Evolutionary conservation across 2,797 vertebrate species (phyloP).

Genomic region (Brachyalestes nurse): DNA sequence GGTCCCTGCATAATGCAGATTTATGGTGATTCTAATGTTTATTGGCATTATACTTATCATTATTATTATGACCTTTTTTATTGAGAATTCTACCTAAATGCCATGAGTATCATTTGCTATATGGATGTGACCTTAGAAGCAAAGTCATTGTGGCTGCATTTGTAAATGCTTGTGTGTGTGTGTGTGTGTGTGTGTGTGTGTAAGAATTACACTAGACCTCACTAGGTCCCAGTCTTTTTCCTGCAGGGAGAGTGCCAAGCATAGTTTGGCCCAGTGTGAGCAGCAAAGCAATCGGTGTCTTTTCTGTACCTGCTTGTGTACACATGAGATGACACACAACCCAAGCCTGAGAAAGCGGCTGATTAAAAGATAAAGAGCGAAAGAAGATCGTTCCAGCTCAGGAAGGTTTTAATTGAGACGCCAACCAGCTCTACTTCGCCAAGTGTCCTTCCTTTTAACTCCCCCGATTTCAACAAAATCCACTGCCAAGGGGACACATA

Average conservation of each 20-base stretch:
- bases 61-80: neutral
- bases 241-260: constrained; percentile 36
- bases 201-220: neutral
- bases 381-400: constrained; percentile 51
- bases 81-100: constrained; percentile 6
- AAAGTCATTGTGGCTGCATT: constrained; percentile 1
- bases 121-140: constrained; percentile 21
- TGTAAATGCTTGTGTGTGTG: constrained; percentile 6
- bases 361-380: constrained; percentile 65
- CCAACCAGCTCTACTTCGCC: constrained; percentile 59
- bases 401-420: constrained; percentile 52
- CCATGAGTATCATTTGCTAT: constrained; percentile 34
- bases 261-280: constrained; percentile 39
- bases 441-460: constrained; percentile 59
- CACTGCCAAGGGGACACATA: constrained; percentile 54
- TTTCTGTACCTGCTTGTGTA: constrained; percentile 55
- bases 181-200: constrained; percentile 24
- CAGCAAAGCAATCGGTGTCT: constrained; percentile 44
- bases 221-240: constrained; percentile 2
- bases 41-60: neutral
- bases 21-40: neutral
- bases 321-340: constrained; percentile 48
- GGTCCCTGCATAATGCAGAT: neutral
- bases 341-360: constrained; percentile 45
- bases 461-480: constrained; percentile 49